Evolutionary conservation across 2,888 invertebrate species (phyloP).

Genomic region (Doris montereyensis): DNA sequence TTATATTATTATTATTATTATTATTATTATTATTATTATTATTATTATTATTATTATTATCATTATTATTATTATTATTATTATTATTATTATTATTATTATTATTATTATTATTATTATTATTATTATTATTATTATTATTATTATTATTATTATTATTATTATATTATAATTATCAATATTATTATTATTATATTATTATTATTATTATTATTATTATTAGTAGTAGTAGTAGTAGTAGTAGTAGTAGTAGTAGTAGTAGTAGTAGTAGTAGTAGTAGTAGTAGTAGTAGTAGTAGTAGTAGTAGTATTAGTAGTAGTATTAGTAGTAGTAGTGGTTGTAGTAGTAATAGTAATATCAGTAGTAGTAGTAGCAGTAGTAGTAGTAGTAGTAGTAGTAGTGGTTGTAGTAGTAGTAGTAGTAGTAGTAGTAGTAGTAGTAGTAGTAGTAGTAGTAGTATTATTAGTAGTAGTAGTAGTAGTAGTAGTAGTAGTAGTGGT

Average conservation of each 20-base stretch:
- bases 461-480: conserved; percentile 13
- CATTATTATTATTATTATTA: too few relatives aligned
- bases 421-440: conserved; percentile 20
- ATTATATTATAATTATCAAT: background rate
- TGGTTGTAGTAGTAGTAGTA: conserved; percentile 12
- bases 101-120: background rate
- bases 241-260: conserved; percentile 22
- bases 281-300: conserved; percentile 21
- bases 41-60: too few relatives aligned
- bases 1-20: too few relatives aligned
- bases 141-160: background rate
- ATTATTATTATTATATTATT: background rate
- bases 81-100: background rate
- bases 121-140: background rate
- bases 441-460: conserved; percentile 16
- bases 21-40: too few relatives aligned
- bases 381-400: conserved; percentile 11
- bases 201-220: background rate
- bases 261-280: conserved; percentile 24
- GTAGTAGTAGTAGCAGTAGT: conserved; percentile 10
- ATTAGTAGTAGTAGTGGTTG: background rate
- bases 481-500: too few relatives aligned
- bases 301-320: background rate
- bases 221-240: conserved; percentile 19
- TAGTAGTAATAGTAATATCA: background rate